Conservation (phyloP, 1,140 invertebrate genomes). For the Pteromalus puparum region DNA sequence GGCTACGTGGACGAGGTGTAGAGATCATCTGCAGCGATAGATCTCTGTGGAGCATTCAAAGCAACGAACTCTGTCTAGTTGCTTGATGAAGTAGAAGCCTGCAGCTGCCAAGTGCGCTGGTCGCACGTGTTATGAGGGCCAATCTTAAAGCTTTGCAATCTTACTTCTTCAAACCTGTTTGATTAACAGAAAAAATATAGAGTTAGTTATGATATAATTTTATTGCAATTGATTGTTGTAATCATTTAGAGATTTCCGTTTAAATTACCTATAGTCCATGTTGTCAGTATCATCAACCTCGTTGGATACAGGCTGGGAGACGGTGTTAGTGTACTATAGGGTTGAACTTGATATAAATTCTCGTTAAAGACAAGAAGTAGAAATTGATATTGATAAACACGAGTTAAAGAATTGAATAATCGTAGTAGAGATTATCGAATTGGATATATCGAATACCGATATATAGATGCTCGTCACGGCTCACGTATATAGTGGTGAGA, state of each 20-base stretch:
- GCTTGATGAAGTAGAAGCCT: slow-evolving; percentile 90
- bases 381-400: no score
- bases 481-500: no score
- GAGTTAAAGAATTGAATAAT: no score
- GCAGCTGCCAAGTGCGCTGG: slow-evolving; percentile 81
- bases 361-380: slow-evolving; percentile 33
- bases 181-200: background rate
- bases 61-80: no score
- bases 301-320: slow-evolving; percentile 52
- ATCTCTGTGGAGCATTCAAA: no score
- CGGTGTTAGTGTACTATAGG: slow-evolving; percentile 47
- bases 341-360: slow-evolving; percentile 51
- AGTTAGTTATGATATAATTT: background rate
- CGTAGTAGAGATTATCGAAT: no score
- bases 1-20: no score
- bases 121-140: slow-evolving; percentile 77
- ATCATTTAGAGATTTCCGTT: background rate
- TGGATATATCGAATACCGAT: no score
- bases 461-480: no score
- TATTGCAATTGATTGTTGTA: background rate
- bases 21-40: no score
- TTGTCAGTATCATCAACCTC: slow-evolving; percentile 63
- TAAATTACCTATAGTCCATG: slow-evolving; percentile 50
- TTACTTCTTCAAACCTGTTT: slow-evolving; percentile 77
- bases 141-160: slow-evolving; percentile 79